phyloP scores from a whole-genome alignment of 2,888 invertebrate species.

The Himalopsyche tibetana region DNA sequence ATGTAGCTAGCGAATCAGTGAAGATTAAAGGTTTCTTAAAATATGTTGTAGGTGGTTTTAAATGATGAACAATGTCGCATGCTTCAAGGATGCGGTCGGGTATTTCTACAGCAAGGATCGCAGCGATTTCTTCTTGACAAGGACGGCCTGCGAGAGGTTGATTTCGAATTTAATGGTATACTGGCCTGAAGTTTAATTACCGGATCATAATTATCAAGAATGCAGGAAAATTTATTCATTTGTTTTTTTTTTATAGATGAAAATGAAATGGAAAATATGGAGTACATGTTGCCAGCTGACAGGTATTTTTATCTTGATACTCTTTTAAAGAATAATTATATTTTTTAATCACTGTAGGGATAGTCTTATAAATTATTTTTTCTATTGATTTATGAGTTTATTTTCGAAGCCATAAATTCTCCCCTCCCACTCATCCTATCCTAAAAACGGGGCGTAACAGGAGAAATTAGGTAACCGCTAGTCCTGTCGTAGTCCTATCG shows the following conservation, averaged over 20 bases:
- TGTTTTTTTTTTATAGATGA: constrained; percentile 31
- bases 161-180: constrained; percentile 10
- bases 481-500: too few species aligned
- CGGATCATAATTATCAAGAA: neutral
- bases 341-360: too few species aligned
- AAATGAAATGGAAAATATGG: constrained; percentile 44
- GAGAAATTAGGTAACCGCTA: too few species aligned
- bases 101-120: constrained; percentile 55
- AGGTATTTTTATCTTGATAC: neutral
- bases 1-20: too few species aligned
- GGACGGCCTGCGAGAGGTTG: constrained; percentile 54
- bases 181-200: neutral
- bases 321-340: neutral
- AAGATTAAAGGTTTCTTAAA: neutral
- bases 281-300: constrained; percentile 46
- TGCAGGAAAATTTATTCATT: neutral
- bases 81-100: constrained; percentile 55
- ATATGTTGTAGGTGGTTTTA: constrained; percentile 51
- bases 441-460: too few species aligned
- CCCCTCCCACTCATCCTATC: too few species aligned
- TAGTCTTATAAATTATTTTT: too few species aligned
- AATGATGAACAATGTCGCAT: constrained; percentile 57
- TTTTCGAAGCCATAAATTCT: too few species aligned
- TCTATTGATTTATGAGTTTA: too few species aligned
- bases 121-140: constrained; percentile 50